phyloP scores from a whole-genome alignment of 2,113 vertebrate species.

The Lepus europaeus region DNA sequence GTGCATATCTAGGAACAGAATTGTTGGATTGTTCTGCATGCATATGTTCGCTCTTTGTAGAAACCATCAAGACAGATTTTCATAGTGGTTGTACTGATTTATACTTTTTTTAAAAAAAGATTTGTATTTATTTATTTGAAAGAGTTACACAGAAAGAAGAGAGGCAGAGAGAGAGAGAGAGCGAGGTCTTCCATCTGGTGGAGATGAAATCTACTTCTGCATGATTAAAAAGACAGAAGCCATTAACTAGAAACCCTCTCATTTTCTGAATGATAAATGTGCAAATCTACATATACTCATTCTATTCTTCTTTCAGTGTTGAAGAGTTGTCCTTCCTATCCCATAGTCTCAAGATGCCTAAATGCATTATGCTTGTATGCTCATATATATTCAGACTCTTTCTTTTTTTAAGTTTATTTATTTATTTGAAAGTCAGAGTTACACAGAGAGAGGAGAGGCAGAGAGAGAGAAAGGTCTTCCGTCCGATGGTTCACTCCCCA shows the following conservation, averaged over 20 bases:
- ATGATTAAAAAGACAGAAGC: background rate
- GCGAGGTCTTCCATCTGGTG: too few species aligned
- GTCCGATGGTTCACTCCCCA: too few species aligned
- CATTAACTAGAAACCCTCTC: background rate
- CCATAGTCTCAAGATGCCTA: background rate
- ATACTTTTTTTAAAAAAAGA: background rate
- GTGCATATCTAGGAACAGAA: background rate
- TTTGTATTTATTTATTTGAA: too few species aligned
- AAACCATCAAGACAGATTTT: background rate
- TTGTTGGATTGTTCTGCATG: background rate
- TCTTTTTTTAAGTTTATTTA: too few species aligned
- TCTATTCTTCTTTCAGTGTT: conserved; percentile 1
- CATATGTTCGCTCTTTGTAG: background rate
- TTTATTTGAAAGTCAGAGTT: too few species aligned
- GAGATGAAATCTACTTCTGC: background rate
- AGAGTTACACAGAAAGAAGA: too few species aligned
- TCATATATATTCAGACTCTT: background rate
- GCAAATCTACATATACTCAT: background rate
- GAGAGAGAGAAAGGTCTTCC: too few species aligned
- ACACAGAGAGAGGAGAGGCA: too few species aligned
- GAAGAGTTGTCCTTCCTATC: background rate
- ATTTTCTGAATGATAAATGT: conserved; percentile 25
- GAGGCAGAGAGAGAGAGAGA: too few species aligned
- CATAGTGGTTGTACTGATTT: background rate
- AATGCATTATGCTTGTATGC: background rate